Conservation (phyloP, 2,888 invertebrate genomes). For the Temnothorax rugatulus region DNA sequence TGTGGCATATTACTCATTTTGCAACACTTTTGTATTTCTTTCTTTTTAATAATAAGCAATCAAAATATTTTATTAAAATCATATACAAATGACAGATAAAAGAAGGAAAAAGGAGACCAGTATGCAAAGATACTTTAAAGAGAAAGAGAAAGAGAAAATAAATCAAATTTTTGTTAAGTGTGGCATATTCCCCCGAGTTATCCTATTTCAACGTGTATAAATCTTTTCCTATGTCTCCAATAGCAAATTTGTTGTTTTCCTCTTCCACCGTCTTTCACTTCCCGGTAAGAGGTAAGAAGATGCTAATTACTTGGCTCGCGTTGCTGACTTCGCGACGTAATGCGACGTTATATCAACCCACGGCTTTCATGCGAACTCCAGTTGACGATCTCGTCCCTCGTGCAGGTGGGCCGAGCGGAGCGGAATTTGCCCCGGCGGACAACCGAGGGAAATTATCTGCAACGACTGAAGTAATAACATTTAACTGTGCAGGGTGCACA, state of each 20-base stretch:
- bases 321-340: slow-evolving; percentile 7
- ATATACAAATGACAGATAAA: too few relatives aligned
- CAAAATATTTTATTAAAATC: too few relatives aligned
- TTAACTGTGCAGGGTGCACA: slow-evolving; percentile 71
- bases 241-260: neutral
- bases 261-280: too few relatives aligned
- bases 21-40: too few relatives aligned
- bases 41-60: too few relatives aligned
- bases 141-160: too few relatives aligned
- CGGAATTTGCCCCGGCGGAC: slow-evolving; percentile 68
- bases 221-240: neutral
- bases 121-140: too few relatives aligned
- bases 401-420: neutral
- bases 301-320: slow-evolving; percentile 2
- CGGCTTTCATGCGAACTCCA: neutral
- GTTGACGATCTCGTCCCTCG: slow-evolving; percentile 29
- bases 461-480: slow-evolving; percentile 83
- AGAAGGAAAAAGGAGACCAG: too few relatives aligned
- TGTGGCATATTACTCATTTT: too few relatives aligned
- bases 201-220: neutral
- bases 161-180: too few relatives aligned
- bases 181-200: too few relatives aligned
- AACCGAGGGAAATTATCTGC: slow-evolving; percentile 83
- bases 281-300: neutral
- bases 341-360: slow-evolving; percentile 1